Evolutionary conservation across 2,888 invertebrate genomes (phyloP).

Genomic region (Pegoplata infirma): DNA sequence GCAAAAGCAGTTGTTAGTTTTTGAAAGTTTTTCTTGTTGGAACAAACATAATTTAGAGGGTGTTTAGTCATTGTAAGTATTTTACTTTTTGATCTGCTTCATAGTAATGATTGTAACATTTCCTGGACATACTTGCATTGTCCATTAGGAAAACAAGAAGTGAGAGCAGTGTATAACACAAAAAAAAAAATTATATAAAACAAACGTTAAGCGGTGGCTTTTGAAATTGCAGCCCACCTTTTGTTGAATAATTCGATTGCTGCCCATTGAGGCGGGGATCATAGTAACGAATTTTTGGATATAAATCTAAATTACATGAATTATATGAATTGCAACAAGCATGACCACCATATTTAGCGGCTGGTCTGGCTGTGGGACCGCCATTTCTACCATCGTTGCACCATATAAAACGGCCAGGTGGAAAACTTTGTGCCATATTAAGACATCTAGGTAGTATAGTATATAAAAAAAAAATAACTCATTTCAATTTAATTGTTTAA

Average conservation of each 20-base stretch:
- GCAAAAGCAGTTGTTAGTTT: conserved; percentile 52
- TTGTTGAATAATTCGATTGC: conserved; percentile 50
- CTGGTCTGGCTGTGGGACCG: conserved; percentile 76
- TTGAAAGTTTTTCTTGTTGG: conserved; percentile 11
- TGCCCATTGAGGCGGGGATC: conserved; percentile 67
- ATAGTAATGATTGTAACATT: conserved; percentile 46
- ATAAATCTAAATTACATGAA: conserved; percentile 78
- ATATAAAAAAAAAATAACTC: conserved; percentile 26
- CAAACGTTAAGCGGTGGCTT: conserved; percentile 59
- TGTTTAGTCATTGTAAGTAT: too few species aligned
- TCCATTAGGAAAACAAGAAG: conserved; percentile 39
- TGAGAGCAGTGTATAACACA: conserved; percentile 45
- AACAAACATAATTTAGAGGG: conserved; percentile 25
- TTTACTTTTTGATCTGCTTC: conserved; percentile 29
- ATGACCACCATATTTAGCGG: conserved; percentile 74
- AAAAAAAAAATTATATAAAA: conserved; percentile 33
- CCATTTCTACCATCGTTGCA: conserved; percentile 76
- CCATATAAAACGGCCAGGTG: conserved; percentile 77
- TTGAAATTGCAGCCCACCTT: conserved; percentile 55
- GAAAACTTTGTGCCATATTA: conserved; percentile 75
- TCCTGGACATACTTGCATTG: conserved; percentile 52
- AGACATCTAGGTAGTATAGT: conserved; percentile 72
- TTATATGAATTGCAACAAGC: conserved; percentile 76
- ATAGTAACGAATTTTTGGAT: conserved; percentile 75
- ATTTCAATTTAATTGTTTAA: conserved; percentile 17